These are phyloP conservation scores for Microtus richardsoni DNA, from an alignment of 2,113 vertebrate species.

Conservation along the genomic window DNA sequence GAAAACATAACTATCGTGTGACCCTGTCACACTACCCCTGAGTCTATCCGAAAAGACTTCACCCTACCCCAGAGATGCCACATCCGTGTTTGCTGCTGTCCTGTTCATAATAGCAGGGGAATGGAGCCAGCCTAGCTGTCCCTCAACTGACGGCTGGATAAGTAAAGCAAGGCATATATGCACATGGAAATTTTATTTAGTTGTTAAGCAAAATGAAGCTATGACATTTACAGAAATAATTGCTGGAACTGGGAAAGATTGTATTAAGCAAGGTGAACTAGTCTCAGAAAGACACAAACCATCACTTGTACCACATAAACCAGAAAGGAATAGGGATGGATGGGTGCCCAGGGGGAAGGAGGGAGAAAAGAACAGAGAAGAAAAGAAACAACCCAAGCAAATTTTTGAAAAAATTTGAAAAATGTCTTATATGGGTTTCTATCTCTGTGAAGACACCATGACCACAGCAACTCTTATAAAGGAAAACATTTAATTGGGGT, in stretches of 20 bases:
- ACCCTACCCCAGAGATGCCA: neutral
- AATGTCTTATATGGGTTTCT: neutral
- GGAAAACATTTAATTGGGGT: neutral
- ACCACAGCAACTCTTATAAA: neutral
- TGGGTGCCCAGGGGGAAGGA: too few species aligned
- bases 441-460: neutral
- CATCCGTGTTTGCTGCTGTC: neutral
- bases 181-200: neutral
- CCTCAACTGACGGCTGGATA: neutral
- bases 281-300: neutral
- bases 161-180: neutral
- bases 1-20: neutral
- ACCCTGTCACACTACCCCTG: neutral
- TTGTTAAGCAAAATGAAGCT: neutral
- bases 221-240: neutral
- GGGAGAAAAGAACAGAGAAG: too few species aligned
- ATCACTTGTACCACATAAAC: neutral
- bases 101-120: neutral
- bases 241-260: neutral
- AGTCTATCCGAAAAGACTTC: neutral
- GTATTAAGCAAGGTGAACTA: neutral
- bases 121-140: neutral
- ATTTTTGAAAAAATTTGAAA: neutral
- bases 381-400: neutral
- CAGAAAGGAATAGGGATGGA: neutral